phyloP scores from a whole-genome alignment of 35 echinoderm and acorn worm genomes.

The Ptychodera flava region DNA sequence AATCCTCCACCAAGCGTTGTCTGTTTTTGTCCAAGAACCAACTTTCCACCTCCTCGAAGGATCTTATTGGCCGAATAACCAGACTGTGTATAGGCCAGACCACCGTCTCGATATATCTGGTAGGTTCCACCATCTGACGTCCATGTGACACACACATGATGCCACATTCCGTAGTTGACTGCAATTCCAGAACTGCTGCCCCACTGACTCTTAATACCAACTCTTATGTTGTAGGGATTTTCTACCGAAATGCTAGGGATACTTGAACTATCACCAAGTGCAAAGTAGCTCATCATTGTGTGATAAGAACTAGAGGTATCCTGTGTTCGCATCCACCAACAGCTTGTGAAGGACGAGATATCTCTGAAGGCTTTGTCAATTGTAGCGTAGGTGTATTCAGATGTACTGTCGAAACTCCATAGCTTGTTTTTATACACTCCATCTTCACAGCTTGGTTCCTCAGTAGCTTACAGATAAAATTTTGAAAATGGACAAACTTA shows the following conservation, averaged over 20 bases:
- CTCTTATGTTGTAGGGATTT: neutral
- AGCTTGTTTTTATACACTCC: neutral
- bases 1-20: neutral
- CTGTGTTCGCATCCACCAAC: neutral
- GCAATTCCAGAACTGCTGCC: neutral
- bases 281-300: neutral
- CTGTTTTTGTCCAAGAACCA: neutral
- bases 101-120: neutral
- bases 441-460: neutral
- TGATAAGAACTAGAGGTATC: neutral
- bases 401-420: neutral
- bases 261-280: neutral
- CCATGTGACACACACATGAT: neutral
- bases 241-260: neutral
- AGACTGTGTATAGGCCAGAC: neutral
- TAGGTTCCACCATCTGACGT: neutral
- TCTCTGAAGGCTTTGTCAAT: neutral
- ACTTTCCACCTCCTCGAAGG: neutral
- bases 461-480: neutral
- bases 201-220: neutral
- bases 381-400: neutral
- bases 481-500: no score
- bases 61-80: neutral
- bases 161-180: neutral
- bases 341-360: neutral